phyloP scores from a whole-genome alignment of 2,113 vertebrate species.

The Atrichornis clamosus region DNA sequence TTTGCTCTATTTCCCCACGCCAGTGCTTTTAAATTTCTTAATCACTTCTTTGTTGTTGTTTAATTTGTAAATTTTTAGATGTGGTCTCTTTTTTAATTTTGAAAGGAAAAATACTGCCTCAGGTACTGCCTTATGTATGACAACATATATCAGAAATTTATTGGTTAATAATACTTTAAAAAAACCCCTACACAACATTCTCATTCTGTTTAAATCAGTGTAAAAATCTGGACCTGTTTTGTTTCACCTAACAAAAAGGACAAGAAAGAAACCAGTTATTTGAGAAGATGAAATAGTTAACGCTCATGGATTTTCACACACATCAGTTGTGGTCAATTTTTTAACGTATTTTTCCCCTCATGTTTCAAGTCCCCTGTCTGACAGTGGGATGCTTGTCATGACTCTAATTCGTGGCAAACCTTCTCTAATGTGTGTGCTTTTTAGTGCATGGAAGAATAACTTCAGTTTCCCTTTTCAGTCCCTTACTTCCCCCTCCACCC shows the following conservation, averaged over 20 bases:
- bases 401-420: too few species aligned
- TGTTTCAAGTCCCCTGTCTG: neutral
- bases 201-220: neutral
- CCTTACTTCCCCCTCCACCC: neutral
- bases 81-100: neutral
- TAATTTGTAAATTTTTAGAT: constrained; percentile 20
- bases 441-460: neutral
- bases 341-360: neutral
- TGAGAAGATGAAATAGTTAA: neutral
- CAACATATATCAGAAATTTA: constrained; percentile 34
- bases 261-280: neutral
- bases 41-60: constrained; percentile 16
- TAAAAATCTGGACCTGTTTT: constrained; percentile 41
- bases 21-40: neutral
- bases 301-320: neutral
- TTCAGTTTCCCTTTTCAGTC: neutral
- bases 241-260: constrained; percentile 39
- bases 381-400: neutral
- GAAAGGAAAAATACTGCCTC: neutral
- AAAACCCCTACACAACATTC: neutral
- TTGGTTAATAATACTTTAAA: neutral
- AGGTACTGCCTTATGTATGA: constrained; percentile 4
- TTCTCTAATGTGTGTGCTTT: too few species aligned
- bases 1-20: neutral
- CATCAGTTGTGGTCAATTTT: neutral